Evolutionary conservation across 2,797 vertebrate genomes (phyloP).

Genomic region (Phyllotis vaccarum): DNA sequence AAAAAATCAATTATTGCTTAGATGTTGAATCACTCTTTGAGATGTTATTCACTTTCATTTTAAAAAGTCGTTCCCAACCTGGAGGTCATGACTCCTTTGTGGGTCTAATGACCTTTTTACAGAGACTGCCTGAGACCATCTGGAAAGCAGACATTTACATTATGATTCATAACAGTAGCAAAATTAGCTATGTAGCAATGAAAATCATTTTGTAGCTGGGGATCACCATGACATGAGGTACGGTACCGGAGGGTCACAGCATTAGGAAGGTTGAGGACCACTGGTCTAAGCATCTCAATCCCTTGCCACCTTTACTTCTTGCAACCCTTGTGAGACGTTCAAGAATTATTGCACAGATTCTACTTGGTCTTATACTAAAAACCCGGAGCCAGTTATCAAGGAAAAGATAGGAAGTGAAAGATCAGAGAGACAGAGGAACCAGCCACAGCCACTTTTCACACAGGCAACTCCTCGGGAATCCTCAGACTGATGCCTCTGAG

Average conservation of each 20-base stretch:
- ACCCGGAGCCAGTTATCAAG: too few species aligned
- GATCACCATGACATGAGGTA: background rate
- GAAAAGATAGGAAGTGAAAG: too few species aligned
- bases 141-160: background rate
- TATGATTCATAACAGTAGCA: too few species aligned
- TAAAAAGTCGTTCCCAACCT: background rate
- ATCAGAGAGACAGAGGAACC: too few species aligned
- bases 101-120: too few species aligned
- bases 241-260: background rate
- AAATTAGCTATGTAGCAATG: background rate
- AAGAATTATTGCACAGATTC: background rate
- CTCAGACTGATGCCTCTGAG: too few species aligned
- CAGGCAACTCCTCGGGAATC: too few species aligned
- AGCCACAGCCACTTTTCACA: too few species aligned
- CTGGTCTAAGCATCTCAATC: background rate
- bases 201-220: background rate
- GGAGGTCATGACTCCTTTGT: too few species aligned
- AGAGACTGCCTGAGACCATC: background rate
- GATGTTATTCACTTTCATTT: background rate
- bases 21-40: background rate
- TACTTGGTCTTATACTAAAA: too few species aligned
- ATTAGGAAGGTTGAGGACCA: background rate
- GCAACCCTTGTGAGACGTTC: background rate
- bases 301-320: background rate
- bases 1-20: slow-evolving; percentile 14